These are phyloP conservation scores for Lepas anatifera DNA, from an alignment of 2,888 invertebrate species.

Conservation along the genomic window DNA sequence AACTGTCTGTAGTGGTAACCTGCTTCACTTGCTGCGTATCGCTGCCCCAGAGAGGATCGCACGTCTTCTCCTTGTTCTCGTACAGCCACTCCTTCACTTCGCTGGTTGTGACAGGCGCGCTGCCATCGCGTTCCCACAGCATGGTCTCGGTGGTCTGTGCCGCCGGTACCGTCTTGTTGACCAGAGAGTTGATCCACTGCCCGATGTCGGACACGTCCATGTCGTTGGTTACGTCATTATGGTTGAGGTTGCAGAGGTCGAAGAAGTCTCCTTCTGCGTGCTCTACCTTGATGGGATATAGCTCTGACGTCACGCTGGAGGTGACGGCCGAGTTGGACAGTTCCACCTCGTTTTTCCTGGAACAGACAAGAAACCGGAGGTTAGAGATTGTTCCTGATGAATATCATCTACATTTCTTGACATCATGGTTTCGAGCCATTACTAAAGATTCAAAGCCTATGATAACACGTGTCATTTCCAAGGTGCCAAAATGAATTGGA, in stretches of 20 bases:
- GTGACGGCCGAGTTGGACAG: conserved; percentile 9
- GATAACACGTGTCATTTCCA: no score
- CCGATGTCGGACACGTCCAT: conserved; percentile 8
- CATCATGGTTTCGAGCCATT: no score
- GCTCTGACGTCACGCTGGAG: not conserved
- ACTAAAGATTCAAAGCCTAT: no score
- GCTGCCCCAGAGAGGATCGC: conserved; percentile 11
- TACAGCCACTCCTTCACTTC: conserved; percentile 6
- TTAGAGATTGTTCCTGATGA: no score
- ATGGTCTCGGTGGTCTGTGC: not conserved
- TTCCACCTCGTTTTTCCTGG: conserved; percentile 12
- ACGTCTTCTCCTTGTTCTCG: conserved; percentile 12
- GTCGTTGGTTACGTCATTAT: not conserved
- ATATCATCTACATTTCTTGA: no score
- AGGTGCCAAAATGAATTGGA: no score
- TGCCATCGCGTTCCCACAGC: not conserved
- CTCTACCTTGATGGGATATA: not conserved
- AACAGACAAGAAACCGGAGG: not conserved
- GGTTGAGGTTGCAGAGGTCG: conserved; percentile 1
- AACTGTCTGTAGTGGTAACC: not conserved
- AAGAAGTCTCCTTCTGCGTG: not conserved
- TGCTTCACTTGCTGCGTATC: conserved; percentile 12
- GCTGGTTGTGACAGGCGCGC: conserved; percentile 3
- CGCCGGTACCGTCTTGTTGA: not conserved
- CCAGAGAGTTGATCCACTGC: conserved; percentile 11